Evolutionary conservation across 53 echinoderm and acorn worm species (phyloP).

Genomic region (Hippasteria phrygiana): DNA sequence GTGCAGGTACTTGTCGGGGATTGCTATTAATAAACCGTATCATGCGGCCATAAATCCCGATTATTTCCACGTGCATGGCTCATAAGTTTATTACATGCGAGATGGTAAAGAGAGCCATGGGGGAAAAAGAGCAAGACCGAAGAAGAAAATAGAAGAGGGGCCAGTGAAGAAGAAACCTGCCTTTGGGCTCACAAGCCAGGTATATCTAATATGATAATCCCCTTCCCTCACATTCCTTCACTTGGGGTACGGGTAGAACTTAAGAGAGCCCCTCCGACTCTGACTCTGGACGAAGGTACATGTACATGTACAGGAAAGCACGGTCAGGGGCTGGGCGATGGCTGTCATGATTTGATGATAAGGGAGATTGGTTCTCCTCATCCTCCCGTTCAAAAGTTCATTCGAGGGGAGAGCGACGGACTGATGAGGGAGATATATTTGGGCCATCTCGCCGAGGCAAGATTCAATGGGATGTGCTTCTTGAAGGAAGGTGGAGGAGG

Average conservation of each 20-base stretch:
- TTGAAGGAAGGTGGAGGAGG: neutral
- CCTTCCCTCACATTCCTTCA: constrained; percentile 45
- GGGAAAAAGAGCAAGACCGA: neutral
- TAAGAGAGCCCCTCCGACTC: neutral
- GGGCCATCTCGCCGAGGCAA: neutral
- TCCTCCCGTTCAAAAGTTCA: constrained; percentile 52
- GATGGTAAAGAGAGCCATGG: constrained; percentile 37
- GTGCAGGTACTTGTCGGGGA: constrained; percentile 60
- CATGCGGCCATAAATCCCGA: constrained; percentile 58
- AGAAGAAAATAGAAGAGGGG: constrained; percentile 1
- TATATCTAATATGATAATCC: constrained; percentile 62
- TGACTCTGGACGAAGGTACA: neutral
- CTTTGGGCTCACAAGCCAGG: constrained; percentile 56
- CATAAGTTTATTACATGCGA: constrained; percentile 59
- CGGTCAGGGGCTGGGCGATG: constrained; percentile 16
- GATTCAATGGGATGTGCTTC: constrained; percentile 10
- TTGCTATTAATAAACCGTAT: constrained; percentile 69
- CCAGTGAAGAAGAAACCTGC: constrained; percentile 7
- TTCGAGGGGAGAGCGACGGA: neutral
- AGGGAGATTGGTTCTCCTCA: constrained; percentile 12
- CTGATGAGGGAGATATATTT: neutral
- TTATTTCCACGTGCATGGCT: constrained; percentile 66
- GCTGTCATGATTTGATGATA: constrained; percentile 46
- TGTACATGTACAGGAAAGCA: constrained; percentile 31
- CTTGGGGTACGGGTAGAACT: neutral